These are phyloP conservation scores for Halcyon chelicuti DNA, from an alignment of 2,797 vertebrate species.

Conservation along the genomic window DNA sequence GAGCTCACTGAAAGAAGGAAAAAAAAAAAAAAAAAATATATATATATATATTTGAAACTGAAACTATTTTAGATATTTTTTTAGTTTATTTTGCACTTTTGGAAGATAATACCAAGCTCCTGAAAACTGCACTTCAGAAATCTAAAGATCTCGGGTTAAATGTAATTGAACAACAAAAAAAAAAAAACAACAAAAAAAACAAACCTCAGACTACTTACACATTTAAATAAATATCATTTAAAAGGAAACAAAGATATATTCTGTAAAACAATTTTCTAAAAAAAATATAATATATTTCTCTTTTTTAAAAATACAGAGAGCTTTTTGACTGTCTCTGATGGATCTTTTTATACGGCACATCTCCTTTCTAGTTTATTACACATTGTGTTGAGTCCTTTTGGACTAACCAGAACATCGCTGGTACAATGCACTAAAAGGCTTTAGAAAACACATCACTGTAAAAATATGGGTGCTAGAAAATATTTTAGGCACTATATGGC, in stretches of 20 bases:
- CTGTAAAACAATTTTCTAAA: neutral
- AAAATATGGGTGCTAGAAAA: neutral
- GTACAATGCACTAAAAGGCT: constrained; percentile 37
- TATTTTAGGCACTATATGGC: neutral
- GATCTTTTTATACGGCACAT: neutral
- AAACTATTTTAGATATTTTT: neutral
- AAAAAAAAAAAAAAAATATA: neutral
- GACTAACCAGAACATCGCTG: neutral
- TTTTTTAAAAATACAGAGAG: neutral
- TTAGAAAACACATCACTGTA: neutral
- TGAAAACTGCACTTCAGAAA: neutral
- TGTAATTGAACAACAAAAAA: neutral
- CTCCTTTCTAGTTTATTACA: neutral
- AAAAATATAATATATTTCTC: neutral
- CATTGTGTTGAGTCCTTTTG: constrained; percentile 13
- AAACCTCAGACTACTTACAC: neutral
- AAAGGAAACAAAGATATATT: neutral
- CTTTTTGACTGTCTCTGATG: neutral
- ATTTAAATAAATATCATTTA: neutral
- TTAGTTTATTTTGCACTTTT: neutral
- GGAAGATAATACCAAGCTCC: neutral
- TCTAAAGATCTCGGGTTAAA: neutral
- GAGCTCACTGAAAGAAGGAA: neutral
- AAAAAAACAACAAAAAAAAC: too few species aligned
- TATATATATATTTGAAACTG: neutral